phyloP scores from a whole-genome alignment of 2,888 invertebrate genomes.

The Macrophya annulata region DNA sequence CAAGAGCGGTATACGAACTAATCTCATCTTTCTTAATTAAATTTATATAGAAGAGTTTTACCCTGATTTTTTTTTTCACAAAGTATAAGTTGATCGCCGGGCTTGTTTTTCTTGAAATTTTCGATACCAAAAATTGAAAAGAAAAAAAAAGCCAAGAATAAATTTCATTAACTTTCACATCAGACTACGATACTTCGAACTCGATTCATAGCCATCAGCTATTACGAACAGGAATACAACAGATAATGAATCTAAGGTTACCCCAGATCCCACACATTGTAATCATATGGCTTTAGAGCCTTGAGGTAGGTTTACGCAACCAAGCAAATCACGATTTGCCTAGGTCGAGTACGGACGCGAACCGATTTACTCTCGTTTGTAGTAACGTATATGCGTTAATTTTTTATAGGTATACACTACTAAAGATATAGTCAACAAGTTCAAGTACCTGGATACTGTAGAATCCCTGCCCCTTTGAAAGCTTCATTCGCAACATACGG shows the following conservation, averaged over 20 bases:
- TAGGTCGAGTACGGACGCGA: not conserved
- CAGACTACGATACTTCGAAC: not conserved
- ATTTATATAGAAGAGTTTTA: constrained; percentile 22
- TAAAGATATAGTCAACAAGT: constrained; percentile 22
- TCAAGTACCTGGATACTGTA: not conserved
- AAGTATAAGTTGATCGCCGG: not conserved
- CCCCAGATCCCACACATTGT: constrained; percentile 6
- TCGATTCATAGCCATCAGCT: not conserved
- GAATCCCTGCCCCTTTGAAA: constrained; percentile 19
- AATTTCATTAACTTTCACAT: not conserved
- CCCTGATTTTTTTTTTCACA: constrained; percentile 6
- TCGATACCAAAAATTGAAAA: not conserved
- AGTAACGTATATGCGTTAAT: not conserved
- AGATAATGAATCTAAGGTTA: constrained; percentile 15
- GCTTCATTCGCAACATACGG: constrained; percentile 3
- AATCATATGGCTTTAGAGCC: constrained; percentile 41
- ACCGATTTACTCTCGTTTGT: not conserved
- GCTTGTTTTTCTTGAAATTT: not conserved
- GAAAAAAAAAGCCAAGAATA: not conserved
- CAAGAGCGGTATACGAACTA: not conserved
- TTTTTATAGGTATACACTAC: not conserved
- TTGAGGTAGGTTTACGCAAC: constrained; percentile 14
- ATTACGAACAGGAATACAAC: not conserved
- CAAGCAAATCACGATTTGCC: constrained; percentile 21
- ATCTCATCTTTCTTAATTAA: constrained; percentile 48